Evolutionary conservation across 2,888 invertebrate species (phyloP).

Genomic region (Pomacea canaliculata): DNA sequence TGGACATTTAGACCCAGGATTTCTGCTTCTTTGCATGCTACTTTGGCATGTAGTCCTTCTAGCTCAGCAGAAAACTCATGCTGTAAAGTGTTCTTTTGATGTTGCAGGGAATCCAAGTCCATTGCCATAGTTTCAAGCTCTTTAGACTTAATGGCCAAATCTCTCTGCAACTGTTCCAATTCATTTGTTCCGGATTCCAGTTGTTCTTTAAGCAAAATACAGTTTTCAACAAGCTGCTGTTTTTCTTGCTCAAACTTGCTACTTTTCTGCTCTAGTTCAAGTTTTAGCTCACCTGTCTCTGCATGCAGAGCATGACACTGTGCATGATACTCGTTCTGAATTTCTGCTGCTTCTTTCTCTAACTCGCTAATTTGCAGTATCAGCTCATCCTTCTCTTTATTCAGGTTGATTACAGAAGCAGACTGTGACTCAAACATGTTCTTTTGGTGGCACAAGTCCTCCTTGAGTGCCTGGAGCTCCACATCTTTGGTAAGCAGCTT

Average conservation of each 20-base stretch:
- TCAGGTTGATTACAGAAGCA: neutral
- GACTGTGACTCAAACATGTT: neutral
- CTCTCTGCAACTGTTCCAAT: conserved; percentile 12
- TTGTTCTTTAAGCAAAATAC: conserved; percentile 10
- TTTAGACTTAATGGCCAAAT: neutral
- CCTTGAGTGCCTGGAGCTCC: neutral
- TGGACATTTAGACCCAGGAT: neutral
- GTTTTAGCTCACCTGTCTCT: conserved; percentile 6
- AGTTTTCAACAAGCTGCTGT: conserved; percentile 1
- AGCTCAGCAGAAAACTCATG: conserved; percentile 7
- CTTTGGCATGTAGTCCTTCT: conserved; percentile 1
- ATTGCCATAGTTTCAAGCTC: conserved; percentile 5
- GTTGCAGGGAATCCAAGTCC: conserved; percentile 7
- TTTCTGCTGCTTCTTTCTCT: conserved; percentile 6
- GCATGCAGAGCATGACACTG: neutral
- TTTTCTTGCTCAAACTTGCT: conserved; percentile 5
- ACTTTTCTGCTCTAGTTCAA: neutral
- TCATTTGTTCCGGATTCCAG: conserved; percentile 1
- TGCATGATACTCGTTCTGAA: neutral
- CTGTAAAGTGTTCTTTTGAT: conserved; percentile 9
- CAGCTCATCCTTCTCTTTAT: conserved; percentile 6
- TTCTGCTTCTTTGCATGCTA: conserved; percentile 10
- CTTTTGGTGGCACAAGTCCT: conserved; percentile 5
- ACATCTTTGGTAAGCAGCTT: conserved; percentile 4
- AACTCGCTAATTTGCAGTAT: neutral